Evolutionary conservation across 2,113 vertebrate genomes (phyloP).

Genomic region (Stegastes partitus): DNA sequence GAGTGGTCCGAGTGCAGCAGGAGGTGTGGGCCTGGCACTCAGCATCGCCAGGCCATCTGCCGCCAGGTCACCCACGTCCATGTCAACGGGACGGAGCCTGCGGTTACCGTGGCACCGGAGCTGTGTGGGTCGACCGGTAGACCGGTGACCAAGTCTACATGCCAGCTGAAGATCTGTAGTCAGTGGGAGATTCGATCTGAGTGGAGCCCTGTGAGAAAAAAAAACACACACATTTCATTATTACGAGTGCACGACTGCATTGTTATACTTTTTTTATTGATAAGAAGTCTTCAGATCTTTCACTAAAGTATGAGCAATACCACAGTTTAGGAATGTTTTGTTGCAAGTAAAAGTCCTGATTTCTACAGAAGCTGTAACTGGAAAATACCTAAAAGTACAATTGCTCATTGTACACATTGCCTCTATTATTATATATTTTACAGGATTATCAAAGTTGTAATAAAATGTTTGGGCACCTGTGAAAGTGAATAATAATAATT

Average conservation of each 20-base stretch:
- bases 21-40: conserved; percentile 92
- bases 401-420: too few relatives aligned
- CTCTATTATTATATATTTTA: too few relatives aligned
- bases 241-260: background rate
- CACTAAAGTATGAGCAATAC: too few relatives aligned
- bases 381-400: too few relatives aligned
- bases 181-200: conserved; percentile 94
- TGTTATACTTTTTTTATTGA: too few relatives aligned
- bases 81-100: conserved; percentile 79
- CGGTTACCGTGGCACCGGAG: conserved; percentile 83
- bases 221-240: conserved; percentile 2
- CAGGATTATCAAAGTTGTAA: too few relatives aligned
- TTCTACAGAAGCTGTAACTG: too few relatives aligned
- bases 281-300: too few relatives aligned
- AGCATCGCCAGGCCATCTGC: conserved; percentile 94
- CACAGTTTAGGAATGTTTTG: too few relatives aligned
- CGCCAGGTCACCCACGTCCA: conserved; percentile 86
- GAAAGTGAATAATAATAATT: too few relatives aligned
- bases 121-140: conserved; percentile 89
- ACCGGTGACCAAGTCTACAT: conserved; percentile 89
- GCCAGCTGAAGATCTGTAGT: conserved; percentile 97
- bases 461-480: too few relatives aligned
- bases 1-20: conserved; percentile 98
- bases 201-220: conserved; percentile 90
- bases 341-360: too few relatives aligned